Base-by-base conservation (phyloP, 1,140 invertebrate species). In the Calliphora vicina region DNA sequence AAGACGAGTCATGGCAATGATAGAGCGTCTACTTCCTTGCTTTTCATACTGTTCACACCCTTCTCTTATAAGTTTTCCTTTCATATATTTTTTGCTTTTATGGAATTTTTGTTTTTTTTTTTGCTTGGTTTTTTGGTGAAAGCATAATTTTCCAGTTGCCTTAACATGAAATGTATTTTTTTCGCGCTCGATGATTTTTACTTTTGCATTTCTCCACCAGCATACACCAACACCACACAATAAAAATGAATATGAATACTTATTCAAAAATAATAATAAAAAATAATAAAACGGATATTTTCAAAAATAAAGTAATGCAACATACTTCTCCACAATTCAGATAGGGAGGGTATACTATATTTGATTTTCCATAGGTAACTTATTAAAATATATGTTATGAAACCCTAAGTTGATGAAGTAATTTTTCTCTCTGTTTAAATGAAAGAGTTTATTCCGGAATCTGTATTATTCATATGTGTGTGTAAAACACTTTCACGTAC, bases 71-170 rank as follows among this genome's bases (percentile, higher is more conserved):
- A 15, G 12, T 15, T 57, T 57, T 57, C 1, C 12, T 50, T 50
- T 50, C 45, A n/a, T n/a, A n/a, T n/a, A n/a, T n/a, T n/a, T n/a
- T n/a, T n/a, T n/a, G n/a, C n/a, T n/a, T n/a, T n/a, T n/a, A n/a
- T n/a, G n/a, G n/a, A n/a, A n/a, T 17, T 15, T 17, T 15, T 17
- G 4, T 57, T 15, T 57, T 17, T 15, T 57, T 57, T 57, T 57
- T 57, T 57, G 20, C 4, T 43, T n/a, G n/a, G n/a, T 61, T 57
- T 61, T 50, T 50, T 50, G 45, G 13, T 50, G 23, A 82, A 82
- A 82, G 50, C 50, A 82, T 82, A 82, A 82, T 82, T 82, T 82
- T 67, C 80, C 50, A 67, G n/a, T 82, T 71, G 80, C 80, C 80
- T 82, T 29, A 81, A 82, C 80, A 82, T 67, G 80, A 82, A 82